Base-by-base conservation (phyloP, 2,113 vertebrate genomes). In the Nymphicus hollandicus region DNA sequence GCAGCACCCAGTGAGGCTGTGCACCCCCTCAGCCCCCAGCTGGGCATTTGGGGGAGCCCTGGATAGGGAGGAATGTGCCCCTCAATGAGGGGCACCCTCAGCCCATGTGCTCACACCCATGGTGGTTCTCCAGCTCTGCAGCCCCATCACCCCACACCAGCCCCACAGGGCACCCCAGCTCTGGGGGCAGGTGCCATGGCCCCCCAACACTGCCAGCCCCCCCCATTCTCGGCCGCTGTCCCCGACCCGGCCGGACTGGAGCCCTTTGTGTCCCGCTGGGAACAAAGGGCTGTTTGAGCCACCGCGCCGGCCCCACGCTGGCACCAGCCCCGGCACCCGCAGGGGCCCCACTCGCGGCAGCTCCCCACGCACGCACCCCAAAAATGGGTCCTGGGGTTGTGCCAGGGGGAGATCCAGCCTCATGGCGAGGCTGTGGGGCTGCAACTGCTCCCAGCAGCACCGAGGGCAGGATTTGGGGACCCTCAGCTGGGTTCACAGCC, bases 281-380 rank as follows among this genome's bases (percentile, higher is more conserved):
- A 96, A 96, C 96, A 96, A 96, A 96, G 92, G 81, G 39, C 7
- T n/a, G 18, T 81, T 94, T 96, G 93, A 96, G 95, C 43, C 6
- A 81, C 89, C 44, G 28, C 50, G 27, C 73, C 13, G 91, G 92
- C 87, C 87, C 90, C 17, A 9, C 12, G 70, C 93, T 94, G 93
- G 89, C 81, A 87, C 72, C 73, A 10, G 66, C 84, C 76, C 94
- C 58, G 2, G 74, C 65, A 93, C 95, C 80, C 74, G 24, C 33
- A 11, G 93, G 81, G 92, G 90, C 90, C 73, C 78, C 2, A 10
- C 60, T 84, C 64, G 23, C 4, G 1, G 69, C 90, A 19, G 50
- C 53, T 74, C 88, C 78, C 77, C 46, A 39, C 2, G 7, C 63
- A 46, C 1, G 5, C 64, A 91, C 85, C 74, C 92, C 78, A 69